Base-by-base conservation (phyloP, 2,113 vertebrate genomes). In the Neogale vison region DNA sequence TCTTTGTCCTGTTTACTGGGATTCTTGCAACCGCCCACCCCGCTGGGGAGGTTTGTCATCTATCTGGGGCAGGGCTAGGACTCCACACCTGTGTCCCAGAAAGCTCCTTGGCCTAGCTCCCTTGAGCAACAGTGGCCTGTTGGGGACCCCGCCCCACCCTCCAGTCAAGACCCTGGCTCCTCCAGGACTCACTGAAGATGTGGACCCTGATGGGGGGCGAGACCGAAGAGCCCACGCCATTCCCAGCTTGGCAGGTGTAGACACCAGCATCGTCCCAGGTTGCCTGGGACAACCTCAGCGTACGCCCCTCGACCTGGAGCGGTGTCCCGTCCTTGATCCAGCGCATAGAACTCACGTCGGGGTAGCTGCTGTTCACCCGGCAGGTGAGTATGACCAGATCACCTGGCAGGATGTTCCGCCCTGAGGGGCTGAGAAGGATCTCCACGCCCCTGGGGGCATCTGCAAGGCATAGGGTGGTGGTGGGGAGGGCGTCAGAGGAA, bases 111-210 rank as follows among this genome's bases (percentile, higher is more conserved):
- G 23, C 47, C 71, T 31, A 36, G 2, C 29, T 50, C 31, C 67
- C 45, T 85, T 39, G 31, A 18, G 59, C 47, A n/a, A 15, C 69
- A 36, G 12, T 3, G 20, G 31, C 50, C 92, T 34, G 24, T 9
- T 61, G 9, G 24, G 17, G 39, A 47, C 17, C 65, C 83, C 55
- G 39, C 83, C 57, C 74, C 12, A 2, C 67, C 39, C 39, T 84
- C 74, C 10, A 34, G 29, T 31, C 74, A 52, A 50, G 47, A 50
- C 42, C 45, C 69, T 18, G 50, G 52, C 71, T 81, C 88, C 39
- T 55, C 26, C 59, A 15, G 74, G 71, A 99, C 99, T 99, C 23
- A 99, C 99, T 98, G 97, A 99, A 98, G 52, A 99, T 0, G 0
- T 77, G 95, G 34, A 99, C 97, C 1, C 42, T 97, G 20, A 98